Conservation (phyloP, 2,113 vertebrate genomes). For the Pyxicephalus adspersus region DNA sequence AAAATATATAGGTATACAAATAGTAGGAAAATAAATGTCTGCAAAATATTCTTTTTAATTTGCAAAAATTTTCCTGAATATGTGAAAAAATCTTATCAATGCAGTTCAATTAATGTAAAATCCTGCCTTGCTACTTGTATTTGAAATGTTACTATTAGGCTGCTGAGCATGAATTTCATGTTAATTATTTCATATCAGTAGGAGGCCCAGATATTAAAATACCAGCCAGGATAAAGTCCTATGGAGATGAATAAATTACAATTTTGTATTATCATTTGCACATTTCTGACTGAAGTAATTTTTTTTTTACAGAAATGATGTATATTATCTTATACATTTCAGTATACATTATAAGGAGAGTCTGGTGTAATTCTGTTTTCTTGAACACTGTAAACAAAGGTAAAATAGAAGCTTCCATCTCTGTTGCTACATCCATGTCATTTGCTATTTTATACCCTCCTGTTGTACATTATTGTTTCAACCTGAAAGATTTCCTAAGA, state of each 20-base stretch:
- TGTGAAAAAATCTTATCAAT: not conserved
- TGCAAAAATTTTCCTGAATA: not conserved
- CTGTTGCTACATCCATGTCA: too few relatives aligned
- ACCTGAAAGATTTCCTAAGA: not conserved
- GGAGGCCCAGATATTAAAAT: constrained; percentile 10
- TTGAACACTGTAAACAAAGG: not conserved
- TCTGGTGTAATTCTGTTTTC: not conserved
- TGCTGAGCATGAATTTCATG: not conserved
- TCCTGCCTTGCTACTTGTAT: not conserved
- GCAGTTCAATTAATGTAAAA: not conserved
- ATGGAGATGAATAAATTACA: too few relatives aligned
- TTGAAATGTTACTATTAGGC: not conserved
- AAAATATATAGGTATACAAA: too few relatives aligned
- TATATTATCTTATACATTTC: not conserved
- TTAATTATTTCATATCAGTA: not conserved
- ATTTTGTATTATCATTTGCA: not conserved
- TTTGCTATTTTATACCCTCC: not conserved
- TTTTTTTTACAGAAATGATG: not conserved
- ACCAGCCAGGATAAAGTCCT: not conserved
- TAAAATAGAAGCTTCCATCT: not conserved
- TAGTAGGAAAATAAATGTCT: too few relatives aligned
- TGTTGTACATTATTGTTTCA: not conserved
- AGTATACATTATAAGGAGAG: not conserved
- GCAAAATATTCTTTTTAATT: not conserved
- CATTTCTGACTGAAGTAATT: not conserved